These are phyloP conservation scores for Acipenser oxyrinchus DNA, from an alignment of 2,797 vertebrate species.

Conservation along the genomic window DNA sequence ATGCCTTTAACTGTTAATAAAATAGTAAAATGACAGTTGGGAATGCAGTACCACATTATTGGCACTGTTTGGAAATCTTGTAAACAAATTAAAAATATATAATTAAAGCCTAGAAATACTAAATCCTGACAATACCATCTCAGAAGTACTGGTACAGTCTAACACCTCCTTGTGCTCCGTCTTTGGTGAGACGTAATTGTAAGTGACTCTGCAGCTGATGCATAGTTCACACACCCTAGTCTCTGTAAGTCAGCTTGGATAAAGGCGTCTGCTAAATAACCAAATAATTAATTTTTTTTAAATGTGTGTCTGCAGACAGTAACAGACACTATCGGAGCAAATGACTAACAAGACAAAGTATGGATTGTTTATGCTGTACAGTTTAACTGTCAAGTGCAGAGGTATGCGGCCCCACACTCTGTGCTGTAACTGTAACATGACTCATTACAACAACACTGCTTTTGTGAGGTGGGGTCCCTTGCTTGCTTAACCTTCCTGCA, in stretches of 20 bases:
- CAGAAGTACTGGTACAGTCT: too few relatives aligned
- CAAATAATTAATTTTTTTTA: too few relatives aligned
- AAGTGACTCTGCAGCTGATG: too few relatives aligned
- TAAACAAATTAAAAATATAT: too few relatives aligned
- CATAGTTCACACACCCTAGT: too few relatives aligned
- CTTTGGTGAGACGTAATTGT: too few relatives aligned
- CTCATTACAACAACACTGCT: not conserved
- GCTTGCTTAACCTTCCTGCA: not conserved
- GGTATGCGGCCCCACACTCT: not conserved
- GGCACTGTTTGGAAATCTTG: not conserved
- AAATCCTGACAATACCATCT: too few relatives aligned
- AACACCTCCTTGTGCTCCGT: too few relatives aligned
- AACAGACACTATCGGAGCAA: too few relatives aligned
- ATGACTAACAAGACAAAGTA: not conserved
- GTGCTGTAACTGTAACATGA: not conserved
- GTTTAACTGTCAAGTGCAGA: not conserved
- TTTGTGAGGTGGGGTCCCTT: not conserved
- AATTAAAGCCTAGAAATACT: too few relatives aligned
- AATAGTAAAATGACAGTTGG: not conserved
- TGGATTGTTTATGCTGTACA: not conserved
- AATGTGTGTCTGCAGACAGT: not conserved
- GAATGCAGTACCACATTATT: not conserved
- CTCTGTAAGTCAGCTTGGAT: too few relatives aligned
- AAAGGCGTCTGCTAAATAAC: too few relatives aligned
- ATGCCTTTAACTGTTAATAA: not conserved